These are phyloP conservation scores for Drosophila kepulauana DNA, from an alignment of 1,140 invertebrate genomes.

Conservation along the genomic window DNA sequence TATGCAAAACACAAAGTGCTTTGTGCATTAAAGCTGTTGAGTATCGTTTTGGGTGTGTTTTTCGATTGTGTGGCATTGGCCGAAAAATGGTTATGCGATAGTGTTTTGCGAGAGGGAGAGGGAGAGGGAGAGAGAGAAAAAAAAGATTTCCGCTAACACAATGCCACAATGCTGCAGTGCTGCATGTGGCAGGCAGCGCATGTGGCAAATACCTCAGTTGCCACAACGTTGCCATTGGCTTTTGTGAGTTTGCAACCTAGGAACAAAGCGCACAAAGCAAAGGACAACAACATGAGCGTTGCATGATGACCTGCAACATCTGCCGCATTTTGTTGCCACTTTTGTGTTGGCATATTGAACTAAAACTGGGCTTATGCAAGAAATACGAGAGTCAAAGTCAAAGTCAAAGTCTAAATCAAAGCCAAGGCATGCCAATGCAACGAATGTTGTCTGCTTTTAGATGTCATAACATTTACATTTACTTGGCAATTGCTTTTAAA, in stretches of 20 bases:
- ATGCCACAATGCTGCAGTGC: not conserved
- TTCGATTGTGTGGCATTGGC: too few species aligned
- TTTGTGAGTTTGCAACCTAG: constrained; percentile 1
- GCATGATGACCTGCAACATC: not conserved
- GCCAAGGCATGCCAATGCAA: not conserved
- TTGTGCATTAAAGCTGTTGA: not conserved
- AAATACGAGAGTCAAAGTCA: not conserved
- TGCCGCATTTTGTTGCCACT: not conserved
- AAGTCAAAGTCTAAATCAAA: not conserved
- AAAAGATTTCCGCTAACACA: constrained; percentile 1
- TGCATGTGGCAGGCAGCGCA: not conserved
- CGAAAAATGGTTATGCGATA: not conserved
- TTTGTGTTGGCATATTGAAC: not conserved
- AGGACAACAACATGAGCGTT: constrained; percentile 18
- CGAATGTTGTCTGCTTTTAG: too few species aligned
- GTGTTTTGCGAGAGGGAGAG: not conserved
- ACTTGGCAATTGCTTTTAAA: too few species aligned
- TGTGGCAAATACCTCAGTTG: not conserved
- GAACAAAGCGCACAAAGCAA: constrained; percentile 11
- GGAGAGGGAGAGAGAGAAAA: too few species aligned
- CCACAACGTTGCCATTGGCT: not conserved
- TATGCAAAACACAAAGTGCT: not conserved
- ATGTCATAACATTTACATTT: too few species aligned
- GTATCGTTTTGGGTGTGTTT: not conserved
- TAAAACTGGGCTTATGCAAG: not conserved